Conservation (phyloP, 2,797 vertebrate genomes). For the Microctenopoma stevenorrisi region DNA sequence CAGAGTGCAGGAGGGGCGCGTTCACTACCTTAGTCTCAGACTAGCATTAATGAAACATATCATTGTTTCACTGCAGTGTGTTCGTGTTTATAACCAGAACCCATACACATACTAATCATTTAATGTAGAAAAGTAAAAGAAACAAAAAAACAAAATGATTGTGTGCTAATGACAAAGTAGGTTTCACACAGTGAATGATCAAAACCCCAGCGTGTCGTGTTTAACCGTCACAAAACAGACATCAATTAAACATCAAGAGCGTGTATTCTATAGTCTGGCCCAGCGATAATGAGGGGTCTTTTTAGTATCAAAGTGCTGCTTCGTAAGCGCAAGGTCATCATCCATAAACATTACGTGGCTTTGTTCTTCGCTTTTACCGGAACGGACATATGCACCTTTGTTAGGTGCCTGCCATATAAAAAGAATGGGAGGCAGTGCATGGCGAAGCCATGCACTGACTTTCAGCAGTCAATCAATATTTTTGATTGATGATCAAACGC, state of each 20-base stretch:
- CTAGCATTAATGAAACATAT: constrained; percentile 36
- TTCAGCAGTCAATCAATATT: too few species aligned
- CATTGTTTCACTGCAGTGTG: constrained; percentile 12
- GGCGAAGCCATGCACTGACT: too few species aligned
- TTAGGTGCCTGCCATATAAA: too few species aligned
- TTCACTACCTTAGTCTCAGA: constrained; percentile 49
- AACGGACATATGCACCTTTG: constrained; percentile 38
- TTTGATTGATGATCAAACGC: too few species aligned
- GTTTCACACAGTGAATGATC: constrained; percentile 44
- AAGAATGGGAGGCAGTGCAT: too few species aligned
- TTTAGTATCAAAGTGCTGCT: constrained; percentile 75
- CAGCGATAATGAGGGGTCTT: constrained; percentile 64
- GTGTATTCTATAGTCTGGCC: constrained; percentile 59
- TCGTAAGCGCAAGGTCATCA: constrained; percentile 68
- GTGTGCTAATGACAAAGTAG: constrained; percentile 7
- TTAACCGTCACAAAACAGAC: constrained; percentile 64
- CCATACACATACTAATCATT: background rate
- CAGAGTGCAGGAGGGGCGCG: constrained; percentile 37
- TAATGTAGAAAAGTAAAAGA: background rate
- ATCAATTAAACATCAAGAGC: constrained; percentile 81
- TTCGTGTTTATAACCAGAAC: constrained; percentile 1
- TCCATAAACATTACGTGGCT: constrained; percentile 83
- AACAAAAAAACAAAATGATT: constrained; percentile 12
- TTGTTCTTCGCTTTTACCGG: constrained; percentile 68
- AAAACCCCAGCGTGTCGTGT: constrained; percentile 59